phyloP scores from a whole-genome alignment of 23 tunicate species.

The Oikopleura dioica region DNA sequence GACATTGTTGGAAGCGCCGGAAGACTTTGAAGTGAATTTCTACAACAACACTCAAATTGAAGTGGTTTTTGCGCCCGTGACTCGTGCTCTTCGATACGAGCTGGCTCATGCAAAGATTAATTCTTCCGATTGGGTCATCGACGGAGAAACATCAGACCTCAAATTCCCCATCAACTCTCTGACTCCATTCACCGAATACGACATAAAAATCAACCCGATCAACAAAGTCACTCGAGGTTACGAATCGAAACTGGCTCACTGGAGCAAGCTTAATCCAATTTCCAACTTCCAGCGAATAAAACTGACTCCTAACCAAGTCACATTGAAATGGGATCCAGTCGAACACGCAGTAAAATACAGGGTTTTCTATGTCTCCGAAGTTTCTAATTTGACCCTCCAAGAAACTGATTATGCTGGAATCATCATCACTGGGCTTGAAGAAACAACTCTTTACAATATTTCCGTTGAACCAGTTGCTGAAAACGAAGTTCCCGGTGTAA shows the following conservation, averaged over 20 bases:
- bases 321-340: background rate
- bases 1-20: background rate
- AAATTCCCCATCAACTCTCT: background rate
- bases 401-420: background rate
- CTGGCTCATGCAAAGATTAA: background rate
- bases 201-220: background rate
- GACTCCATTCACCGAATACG: background rate
- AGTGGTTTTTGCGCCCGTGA: background rate
- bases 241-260: background rate
- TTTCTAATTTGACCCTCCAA: background rate
- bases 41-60: background rate
- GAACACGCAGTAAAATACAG: background rate
- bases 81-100: background rate
- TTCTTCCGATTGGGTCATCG: background rate
- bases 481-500: background rate
- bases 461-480: background rate
- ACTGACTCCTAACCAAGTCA: background rate
- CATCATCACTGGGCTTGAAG: background rate
- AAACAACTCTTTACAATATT: background rate
- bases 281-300: conserved; percentile 18
- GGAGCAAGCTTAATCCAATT: conserved; percentile 18
- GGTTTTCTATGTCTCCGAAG: background rate
- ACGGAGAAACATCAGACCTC: background rate
- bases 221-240: background rate
- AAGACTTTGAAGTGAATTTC: background rate